Evolutionary conservation across 2,888 invertebrate genomes (phyloP).

Genomic region (Archaeoteleia sp.): DNA sequence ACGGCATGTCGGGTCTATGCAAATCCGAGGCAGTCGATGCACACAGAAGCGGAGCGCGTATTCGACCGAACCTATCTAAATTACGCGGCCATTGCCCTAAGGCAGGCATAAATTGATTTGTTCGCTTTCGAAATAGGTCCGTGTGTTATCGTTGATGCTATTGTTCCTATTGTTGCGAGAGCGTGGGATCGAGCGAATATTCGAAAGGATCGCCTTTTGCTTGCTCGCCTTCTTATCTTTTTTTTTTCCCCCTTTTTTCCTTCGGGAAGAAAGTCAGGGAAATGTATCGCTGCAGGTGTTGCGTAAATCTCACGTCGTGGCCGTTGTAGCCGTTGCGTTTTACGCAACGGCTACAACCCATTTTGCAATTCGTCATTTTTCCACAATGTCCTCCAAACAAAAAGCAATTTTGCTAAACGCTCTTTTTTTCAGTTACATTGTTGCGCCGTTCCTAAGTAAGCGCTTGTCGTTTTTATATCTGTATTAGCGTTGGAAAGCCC

Average conservation of each 20-base stretch:
- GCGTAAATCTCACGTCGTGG: too few species aligned
- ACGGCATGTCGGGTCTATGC: conserved; percentile 55
- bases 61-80: conserved; percentile 46
- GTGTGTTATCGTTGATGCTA: conserved; percentile 46
- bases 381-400: too few species aligned
- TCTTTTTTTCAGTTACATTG: conserved; percentile 14
- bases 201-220: conserved; percentile 27
- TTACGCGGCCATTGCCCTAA: conserved; percentile 55
- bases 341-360: too few species aligned
- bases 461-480: too few species aligned
- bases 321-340: too few species aligned
- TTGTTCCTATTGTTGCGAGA: conserved; percentile 49
- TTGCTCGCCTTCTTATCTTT: conserved; percentile 11
- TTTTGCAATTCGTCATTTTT: too few species aligned
- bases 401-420: too few species aligned
- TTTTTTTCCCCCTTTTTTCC: conserved; percentile 17
- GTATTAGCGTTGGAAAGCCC: conserved; percentile 61
- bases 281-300: conserved; percentile 22
- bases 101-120: conserved; percentile 57
- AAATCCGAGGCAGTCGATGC: conserved; percentile 52
- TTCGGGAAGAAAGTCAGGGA: conserved; percentile 28
- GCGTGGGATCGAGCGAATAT: conserved; percentile 49
- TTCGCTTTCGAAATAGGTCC: conserved; percentile 55
- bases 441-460: too few species aligned
- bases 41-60: conserved; percentile 39